These are phyloP conservation scores for Smutsia gigantea DNA, from an alignment of 2,797 vertebrate species.

Conservation along the genomic window DNA sequence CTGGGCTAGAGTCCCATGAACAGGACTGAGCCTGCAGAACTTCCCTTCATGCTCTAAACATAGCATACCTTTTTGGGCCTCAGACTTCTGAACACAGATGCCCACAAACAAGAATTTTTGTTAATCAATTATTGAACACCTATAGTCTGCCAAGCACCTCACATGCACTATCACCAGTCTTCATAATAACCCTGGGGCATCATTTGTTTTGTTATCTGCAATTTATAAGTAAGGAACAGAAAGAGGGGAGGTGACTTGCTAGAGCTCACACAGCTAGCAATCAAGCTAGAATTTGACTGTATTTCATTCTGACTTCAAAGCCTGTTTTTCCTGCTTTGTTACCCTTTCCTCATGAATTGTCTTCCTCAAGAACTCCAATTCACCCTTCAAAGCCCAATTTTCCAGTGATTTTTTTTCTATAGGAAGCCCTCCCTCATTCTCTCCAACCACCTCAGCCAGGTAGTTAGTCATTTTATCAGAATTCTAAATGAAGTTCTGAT, in stretches of 20 bases:
- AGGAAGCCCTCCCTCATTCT: neutral
- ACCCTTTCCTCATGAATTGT: neutral
- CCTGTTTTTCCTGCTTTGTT: neutral
- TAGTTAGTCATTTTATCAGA: neutral
- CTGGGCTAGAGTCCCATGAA: neutral
- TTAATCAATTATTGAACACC: neutral
- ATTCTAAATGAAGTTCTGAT: constrained; percentile 36
- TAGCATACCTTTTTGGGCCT: neutral
- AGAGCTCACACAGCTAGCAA: neutral
- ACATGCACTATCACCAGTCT: rapidly evolving
- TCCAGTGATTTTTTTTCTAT: neutral
- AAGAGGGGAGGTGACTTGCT: neutral
- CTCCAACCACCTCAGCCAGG: neutral
- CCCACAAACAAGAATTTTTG: neutral
- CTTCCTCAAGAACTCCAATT: constrained; percentile 33
- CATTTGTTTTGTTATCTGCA: neutral
- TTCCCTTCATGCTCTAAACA: no score
- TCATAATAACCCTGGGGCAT: neutral
- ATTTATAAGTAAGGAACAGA: neutral
- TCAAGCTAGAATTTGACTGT: neutral
- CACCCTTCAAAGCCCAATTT: neutral
- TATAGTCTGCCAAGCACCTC: neutral
- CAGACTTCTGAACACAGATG: neutral
- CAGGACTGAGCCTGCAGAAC: neutral
- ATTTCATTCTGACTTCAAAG: neutral